Evolutionary conservation across 2,797 vertebrate species (phyloP).

Genomic region (Cyprinella venusta): DNA sequence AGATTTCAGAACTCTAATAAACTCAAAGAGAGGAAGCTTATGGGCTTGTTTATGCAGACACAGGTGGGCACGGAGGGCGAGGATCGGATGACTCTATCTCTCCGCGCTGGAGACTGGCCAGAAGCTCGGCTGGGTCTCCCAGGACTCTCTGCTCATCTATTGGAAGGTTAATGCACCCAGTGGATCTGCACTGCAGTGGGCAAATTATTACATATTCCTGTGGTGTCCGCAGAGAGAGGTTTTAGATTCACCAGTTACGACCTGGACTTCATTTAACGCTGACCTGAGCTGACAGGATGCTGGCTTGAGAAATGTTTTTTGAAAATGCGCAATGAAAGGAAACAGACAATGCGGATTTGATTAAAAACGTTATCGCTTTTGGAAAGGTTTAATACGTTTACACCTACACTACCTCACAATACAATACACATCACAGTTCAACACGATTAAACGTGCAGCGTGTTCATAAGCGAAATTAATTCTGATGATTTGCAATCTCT

Average conservation of each 20-base stretch:
- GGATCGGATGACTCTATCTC: conserved; percentile 27
- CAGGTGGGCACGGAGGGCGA: background rate
- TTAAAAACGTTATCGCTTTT: background rate
- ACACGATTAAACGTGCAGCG: background rate
- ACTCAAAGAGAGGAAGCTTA: conserved; percentile 18
- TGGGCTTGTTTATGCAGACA: conserved; percentile 31
- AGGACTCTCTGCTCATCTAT: conserved; percentile 34
- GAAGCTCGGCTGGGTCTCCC: background rate
- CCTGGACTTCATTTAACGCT: conserved; percentile 42
- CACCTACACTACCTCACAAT: background rate
- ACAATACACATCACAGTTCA: background rate
- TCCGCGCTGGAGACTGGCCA: conserved; percentile 19
- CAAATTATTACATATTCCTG: conserved; percentile 36
- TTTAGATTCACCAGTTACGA: conserved; percentile 23
- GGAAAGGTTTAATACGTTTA: background rate
- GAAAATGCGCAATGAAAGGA: background rate
- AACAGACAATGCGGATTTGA: conserved; percentile 11
- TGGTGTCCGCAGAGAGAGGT: conserved; percentile 21
- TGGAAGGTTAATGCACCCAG: conserved; percentile 53
- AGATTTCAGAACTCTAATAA: conserved; percentile 39
- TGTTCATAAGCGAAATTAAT: background rate
- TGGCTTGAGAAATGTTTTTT: conserved; percentile 28
- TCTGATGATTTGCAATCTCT: no score
- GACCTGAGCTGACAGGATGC: conserved; percentile 34
- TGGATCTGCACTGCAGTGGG: conserved; percentile 32